A percentile compares a stretch with the other conserved stretches of the same genome.
These are phyloP conservation scores for Scelioninae gen. 1 DNA, from an alignment of 2,888 invertebrate genomes.

Conservation along the genomic window DNA sequence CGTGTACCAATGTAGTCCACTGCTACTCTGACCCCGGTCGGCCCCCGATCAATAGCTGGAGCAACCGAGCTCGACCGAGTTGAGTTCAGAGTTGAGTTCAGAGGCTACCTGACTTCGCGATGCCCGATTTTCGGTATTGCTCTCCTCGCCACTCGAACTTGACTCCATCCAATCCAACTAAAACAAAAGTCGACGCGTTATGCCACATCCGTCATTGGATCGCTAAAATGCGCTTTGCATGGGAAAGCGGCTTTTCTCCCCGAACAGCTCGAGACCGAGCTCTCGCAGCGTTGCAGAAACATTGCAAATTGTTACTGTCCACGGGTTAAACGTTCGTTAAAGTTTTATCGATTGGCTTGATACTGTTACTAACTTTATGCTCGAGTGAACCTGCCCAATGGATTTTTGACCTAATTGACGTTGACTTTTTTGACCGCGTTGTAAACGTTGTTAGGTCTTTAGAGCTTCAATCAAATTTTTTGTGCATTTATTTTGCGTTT, in stretches of 20 bases:
- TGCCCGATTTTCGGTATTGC: slow-evolving; percentile 52
- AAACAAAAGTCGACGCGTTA: not conserved
- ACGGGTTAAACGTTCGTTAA: not conserved
- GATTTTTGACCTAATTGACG: not conserved
- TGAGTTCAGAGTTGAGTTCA: slow-evolving; percentile 76
- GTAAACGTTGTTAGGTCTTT: no score
- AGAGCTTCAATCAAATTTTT: no score
- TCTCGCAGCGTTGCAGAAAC: not conserved
- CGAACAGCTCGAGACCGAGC: not conserved
- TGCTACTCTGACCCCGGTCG: slow-evolving; percentile 83
- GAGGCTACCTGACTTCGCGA: slow-evolving; percentile 71
- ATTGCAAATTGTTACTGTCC: not conserved
- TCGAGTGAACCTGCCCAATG: not conserved
- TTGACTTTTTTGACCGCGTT: not conserved
- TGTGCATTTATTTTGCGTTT: no score
- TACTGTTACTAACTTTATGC: slow-evolving; percentile 2
- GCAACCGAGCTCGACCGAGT: slow-evolving; percentile 80
- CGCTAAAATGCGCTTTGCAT: not conserved
- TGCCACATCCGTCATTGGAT: not conserved
- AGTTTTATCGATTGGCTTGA: slow-evolving; percentile 13
- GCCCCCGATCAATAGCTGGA: slow-evolving; percentile 84
- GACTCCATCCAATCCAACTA: slow-evolving; percentile 7
- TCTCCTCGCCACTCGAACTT: slow-evolving; percentile 20
- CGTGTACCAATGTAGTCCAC: slow-evolving; percentile 82
- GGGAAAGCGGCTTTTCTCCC: not conserved